Conservation (phyloP, 2,113 vertebrate species). For the Macaca nemestrina region DNA sequence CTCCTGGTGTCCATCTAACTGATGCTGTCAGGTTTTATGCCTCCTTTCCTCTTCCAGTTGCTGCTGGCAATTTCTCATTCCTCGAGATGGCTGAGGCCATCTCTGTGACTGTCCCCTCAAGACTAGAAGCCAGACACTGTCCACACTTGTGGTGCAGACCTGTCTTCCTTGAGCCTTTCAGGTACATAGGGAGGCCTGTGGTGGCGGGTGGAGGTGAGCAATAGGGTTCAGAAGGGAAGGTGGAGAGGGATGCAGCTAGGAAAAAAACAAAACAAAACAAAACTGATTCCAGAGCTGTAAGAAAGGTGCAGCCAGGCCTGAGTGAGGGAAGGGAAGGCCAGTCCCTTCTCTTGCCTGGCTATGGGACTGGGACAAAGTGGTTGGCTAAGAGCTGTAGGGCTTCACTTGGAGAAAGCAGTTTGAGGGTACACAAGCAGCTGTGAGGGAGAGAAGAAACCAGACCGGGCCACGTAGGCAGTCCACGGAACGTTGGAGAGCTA, state of each 20-base stretch:
- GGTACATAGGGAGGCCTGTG: accelerated
- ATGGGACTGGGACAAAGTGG: neutral
- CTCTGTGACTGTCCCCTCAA: neutral
- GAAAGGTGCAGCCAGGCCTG: neutral
- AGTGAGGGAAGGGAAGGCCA: neutral
- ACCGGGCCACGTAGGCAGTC: accelerated
- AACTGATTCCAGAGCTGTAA: neutral
- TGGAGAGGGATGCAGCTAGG: neutral
- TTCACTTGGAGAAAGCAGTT: neutral
- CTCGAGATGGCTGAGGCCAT: neutral
- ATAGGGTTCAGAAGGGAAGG: neutral
- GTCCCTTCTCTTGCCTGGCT: neutral
- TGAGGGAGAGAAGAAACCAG: too few species aligned
- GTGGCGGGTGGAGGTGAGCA: neutral
- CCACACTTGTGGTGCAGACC: neutral
- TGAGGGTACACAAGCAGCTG: too few species aligned
- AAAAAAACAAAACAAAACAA: neutral
- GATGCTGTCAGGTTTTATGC: neutral
- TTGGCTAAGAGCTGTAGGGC: neutral
- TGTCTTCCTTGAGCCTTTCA: neutral
- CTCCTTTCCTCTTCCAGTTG: neutral
- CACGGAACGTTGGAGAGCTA: neutral
- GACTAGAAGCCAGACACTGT: neutral
- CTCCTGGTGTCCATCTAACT: accelerated
- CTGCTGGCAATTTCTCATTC: neutral